Conservation (phyloP, 2,113 vertebrate genomes). For the Myocastor coypus region DNA sequence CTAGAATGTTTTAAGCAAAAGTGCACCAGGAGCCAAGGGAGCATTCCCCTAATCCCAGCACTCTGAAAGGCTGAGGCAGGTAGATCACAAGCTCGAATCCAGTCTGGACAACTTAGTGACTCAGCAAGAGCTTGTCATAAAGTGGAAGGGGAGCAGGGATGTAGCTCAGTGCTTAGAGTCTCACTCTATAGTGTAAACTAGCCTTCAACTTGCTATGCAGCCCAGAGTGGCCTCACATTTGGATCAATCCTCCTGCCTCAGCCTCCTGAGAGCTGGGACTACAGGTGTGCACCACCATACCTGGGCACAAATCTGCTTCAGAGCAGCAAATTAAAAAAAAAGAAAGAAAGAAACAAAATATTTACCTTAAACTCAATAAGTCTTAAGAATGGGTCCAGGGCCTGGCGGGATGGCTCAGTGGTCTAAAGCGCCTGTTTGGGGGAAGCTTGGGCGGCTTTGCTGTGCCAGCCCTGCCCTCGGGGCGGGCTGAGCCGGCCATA, state of each 20-base stretch:
- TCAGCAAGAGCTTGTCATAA: neutral
- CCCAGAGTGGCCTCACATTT: too few species aligned
- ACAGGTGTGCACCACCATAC: too few species aligned
- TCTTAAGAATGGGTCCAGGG: conserved; percentile 25
- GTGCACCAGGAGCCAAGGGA: neutral
- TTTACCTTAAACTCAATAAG: conserved; percentile 6
- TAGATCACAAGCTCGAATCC: neutral
- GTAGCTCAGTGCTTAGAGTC: neutral
- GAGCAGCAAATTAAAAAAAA: neutral
- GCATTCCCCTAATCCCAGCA: neutral
- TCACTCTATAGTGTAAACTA: too few species aligned
- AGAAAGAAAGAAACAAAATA: too few species aligned
- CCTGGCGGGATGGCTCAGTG: too few species aligned
- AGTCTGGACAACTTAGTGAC: neutral
- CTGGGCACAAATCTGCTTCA: neutral
- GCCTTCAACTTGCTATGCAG: too few species aligned
- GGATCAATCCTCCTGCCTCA: too few species aligned
- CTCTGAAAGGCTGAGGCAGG: neutral
- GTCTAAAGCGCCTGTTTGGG: too few species aligned
- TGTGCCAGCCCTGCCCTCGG: too few species aligned
- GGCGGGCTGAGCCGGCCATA: too few species aligned
- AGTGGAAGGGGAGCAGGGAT: neutral
- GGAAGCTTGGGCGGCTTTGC: too few species aligned
- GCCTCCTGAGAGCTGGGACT: too few species aligned
- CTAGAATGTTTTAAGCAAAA: neutral